Evolutionary conservation across 2,888 invertebrate species (phyloP).

Genomic region (Pemphredon lugubris): DNA sequence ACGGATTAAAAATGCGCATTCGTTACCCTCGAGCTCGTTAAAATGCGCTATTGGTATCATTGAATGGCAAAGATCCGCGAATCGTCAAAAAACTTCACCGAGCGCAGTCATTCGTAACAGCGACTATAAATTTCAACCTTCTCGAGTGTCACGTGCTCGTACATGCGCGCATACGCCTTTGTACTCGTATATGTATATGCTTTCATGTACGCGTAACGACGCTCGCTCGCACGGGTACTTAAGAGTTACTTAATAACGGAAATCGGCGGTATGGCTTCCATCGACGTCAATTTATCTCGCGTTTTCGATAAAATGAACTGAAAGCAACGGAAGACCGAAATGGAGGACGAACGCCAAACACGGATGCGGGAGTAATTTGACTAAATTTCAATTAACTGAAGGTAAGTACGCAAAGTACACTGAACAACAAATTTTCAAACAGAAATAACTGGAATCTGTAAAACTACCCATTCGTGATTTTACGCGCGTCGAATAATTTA

Average conservation of each 20-base stretch:
- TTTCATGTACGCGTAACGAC: background rate
- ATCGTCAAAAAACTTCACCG: background rate
- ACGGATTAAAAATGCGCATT: too few species aligned
- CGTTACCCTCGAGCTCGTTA: too few species aligned
- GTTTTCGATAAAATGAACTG: conserved; percentile 13
- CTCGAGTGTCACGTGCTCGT: conserved; percentile 38
- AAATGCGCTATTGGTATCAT: too few species aligned
- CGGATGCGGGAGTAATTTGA: too few species aligned
- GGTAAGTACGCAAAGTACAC: too few species aligned
- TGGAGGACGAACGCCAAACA: too few species aligned
- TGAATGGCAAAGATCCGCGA: background rate
- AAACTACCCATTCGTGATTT: too few species aligned
- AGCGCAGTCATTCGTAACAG: background rate
- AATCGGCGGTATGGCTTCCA: conserved; percentile 29
- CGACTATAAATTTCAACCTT: conserved; percentile 38
- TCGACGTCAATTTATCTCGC: conserved; percentile 20
- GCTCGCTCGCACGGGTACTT: conserved; percentile 31
- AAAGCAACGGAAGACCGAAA: conserved; percentile 6
- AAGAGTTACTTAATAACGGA: conserved; percentile 46
- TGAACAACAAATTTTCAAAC: too few species aligned
- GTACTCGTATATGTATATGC: conserved; percentile 5
- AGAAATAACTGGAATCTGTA: too few species aligned
- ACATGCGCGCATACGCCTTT: conserved; percentile 6
- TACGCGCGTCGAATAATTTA: too few species aligned
- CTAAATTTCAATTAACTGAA: too few species aligned